Evolutionary conservation across 2,797 vertebrate genomes (phyloP).

Genomic region (Falco naumanni): DNA sequence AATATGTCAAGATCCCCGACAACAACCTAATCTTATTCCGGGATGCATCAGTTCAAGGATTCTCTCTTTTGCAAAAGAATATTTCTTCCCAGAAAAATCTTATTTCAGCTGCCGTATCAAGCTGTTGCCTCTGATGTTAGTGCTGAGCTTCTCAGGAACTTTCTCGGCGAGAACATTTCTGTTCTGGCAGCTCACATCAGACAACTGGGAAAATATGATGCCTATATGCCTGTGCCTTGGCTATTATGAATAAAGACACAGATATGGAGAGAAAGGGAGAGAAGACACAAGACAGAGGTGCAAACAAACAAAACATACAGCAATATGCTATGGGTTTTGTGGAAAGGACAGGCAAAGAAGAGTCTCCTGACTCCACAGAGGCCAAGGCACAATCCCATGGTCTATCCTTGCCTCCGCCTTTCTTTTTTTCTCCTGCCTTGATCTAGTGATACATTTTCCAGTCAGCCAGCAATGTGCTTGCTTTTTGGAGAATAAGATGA

Average conservation of each 20-base stretch:
- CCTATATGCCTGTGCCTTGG: neutral
- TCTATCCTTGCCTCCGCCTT: neutral
- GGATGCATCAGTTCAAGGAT: neutral
- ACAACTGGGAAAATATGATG: neutral
- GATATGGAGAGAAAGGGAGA: neutral
- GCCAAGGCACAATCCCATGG: neutral
- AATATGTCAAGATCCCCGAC: neutral
- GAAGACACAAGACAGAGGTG: neutral
- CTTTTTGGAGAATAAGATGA: neutral
- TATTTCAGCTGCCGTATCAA: neutral
- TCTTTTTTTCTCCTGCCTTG: neutral
- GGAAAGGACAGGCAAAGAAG: neutral
- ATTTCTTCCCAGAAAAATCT: constrained; percentile 41
- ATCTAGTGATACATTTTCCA: neutral
- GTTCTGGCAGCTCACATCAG: constrained; percentile 19
- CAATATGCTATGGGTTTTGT: fast-evolving
- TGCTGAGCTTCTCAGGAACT: constrained; percentile 12
- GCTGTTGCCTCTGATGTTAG: neutral
- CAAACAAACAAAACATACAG: neutral
- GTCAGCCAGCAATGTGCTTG: neutral
- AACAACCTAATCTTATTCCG: constrained; percentile 35
- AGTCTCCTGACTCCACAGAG: neutral
- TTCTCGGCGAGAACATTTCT: constrained; percentile 16
- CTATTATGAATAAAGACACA: neutral
- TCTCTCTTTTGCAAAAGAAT: neutral